These are phyloP conservation scores for Aplocera efformata DNA, from an alignment of 2,888 invertebrate species.

Conservation along the genomic window DNA sequence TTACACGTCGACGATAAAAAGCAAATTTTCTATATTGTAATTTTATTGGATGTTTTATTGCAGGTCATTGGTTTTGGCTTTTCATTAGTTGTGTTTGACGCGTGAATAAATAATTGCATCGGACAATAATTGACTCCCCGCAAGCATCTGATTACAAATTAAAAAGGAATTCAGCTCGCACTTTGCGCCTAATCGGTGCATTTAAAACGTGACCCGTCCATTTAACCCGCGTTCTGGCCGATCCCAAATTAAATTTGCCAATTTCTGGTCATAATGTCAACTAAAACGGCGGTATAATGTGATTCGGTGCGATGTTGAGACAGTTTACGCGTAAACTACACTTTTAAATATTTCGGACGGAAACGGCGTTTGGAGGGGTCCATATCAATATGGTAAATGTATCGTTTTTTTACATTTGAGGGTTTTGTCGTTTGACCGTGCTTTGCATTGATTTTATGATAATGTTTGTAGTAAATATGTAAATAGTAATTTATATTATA, in stretches of 20 bases:
- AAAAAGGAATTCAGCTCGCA: constrained; percentile 19
- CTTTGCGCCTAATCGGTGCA: constrained; percentile 13
- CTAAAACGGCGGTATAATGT: constrained; percentile 22
- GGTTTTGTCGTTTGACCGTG: constrained; percentile 12
- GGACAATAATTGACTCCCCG: neutral
- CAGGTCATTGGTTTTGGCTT: constrained; percentile 24
- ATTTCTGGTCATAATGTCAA: constrained; percentile 22
- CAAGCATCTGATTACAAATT: constrained; percentile 18
- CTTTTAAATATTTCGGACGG: constrained; percentile 28
- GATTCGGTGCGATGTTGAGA: constrained; percentile 18
- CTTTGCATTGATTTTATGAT: constrained; percentile 18
- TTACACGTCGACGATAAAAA: constrained; percentile 22
- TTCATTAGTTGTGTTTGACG: constrained; percentile 25
- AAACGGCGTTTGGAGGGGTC: constrained; percentile 25
- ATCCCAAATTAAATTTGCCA: constrained; percentile 31
- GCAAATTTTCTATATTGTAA: constrained; percentile 24
- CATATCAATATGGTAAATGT: constrained; percentile 6
- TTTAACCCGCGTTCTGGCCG: constrained; percentile 25
- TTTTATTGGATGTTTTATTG: constrained; percentile 28
- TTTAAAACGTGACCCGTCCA: constrained; percentile 23
- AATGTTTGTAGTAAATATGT: constrained; percentile 11
- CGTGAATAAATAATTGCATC: constrained; percentile 9
- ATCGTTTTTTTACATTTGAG: constrained; percentile 6
- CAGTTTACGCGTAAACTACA: constrained; percentile 25
- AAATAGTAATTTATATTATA: constrained; percentile 3